These are phyloP conservation scores for Acrobasis suavella DNA, from an alignment of 2,888 invertebrate species.

Conservation along the genomic window DNA sequence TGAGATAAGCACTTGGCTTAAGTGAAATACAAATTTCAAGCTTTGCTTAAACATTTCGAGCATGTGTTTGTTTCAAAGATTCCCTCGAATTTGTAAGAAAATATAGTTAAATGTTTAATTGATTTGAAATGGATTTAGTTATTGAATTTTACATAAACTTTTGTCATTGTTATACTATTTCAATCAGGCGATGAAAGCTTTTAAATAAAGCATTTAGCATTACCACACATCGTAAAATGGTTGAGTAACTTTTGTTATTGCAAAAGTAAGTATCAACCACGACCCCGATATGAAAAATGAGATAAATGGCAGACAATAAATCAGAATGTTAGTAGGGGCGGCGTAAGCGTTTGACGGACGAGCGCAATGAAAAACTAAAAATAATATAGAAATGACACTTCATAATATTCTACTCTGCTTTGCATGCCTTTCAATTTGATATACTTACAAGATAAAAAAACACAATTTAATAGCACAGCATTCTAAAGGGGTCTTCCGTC, in stretches of 20 bases:
- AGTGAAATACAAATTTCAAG: constrained; percentile 11
- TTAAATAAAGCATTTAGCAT: background rate
- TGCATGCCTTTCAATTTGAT: no score
- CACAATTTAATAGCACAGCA: no score
- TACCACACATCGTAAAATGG: constrained; percentile 27
- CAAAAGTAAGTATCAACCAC: constrained; percentile 38
- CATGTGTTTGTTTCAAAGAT: background rate
- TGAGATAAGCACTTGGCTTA: constrained; percentile 24
- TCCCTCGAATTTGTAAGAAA: no score
- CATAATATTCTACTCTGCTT: no score
- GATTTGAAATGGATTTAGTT: background rate
- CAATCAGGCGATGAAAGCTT: background rate
- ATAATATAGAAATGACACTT: background rate
- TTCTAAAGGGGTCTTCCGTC: no score
- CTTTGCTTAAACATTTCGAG: background rate
- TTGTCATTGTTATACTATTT: background rate
- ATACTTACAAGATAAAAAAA: no score
- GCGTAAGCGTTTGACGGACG: constrained; percentile 54
- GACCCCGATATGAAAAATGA: constrained; percentile 47
- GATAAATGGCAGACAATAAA: constrained; percentile 67
- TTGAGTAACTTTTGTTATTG: constrained; percentile 32
- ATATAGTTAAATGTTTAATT: background rate
- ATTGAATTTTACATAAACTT: background rate
- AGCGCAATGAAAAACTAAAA: constrained; percentile 25
- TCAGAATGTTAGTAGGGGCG: constrained; percentile 59